These are phyloP conservation scores for Alligator mississippiensis DNA, from an alignment of 2,113 vertebrate species.

Conservation along the genomic window DNA sequence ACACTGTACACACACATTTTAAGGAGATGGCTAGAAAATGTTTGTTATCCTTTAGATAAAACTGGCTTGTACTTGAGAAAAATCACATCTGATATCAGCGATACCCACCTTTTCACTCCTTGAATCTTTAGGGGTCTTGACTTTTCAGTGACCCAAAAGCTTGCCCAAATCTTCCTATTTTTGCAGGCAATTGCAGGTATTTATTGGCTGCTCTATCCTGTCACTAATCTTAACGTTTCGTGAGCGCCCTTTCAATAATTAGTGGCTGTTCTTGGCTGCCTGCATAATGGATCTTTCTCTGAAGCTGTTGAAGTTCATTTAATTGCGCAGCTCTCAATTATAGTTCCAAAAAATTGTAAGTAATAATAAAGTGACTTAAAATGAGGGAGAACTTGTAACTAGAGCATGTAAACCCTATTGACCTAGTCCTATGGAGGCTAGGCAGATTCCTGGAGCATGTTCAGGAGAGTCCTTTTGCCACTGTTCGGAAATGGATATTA, in stretches of 20 bases:
- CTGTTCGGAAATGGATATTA: fast-evolving
- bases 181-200: conserved; percentile 15
- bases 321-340: conserved; percentile 30
- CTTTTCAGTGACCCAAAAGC: not conserved
- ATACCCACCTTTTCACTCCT: conserved; percentile 13
- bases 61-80: conserved; percentile 43
- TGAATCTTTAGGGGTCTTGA: not conserved
- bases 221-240: not conserved
- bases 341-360: not conserved
- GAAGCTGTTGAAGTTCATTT: conserved; percentile 26
- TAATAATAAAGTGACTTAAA: conserved; percentile 5
- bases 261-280: not conserved
- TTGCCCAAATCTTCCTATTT: conserved; percentile 46
- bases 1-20: not conserved
- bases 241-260: not conserved
- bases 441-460: not conserved
- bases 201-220: conserved; percentile 12
- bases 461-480: not conserved
- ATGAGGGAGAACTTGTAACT: not conserved
- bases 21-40: not conserved
- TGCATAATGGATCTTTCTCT: not conserved
- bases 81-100: not conserved
- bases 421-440: not conserved
- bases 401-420: not conserved
- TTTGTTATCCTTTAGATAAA: conserved; percentile 17